Evolutionary conservation across 1,140 invertebrate species (phyloP).

Genomic region (Atopsyche davidsoni): DNA sequence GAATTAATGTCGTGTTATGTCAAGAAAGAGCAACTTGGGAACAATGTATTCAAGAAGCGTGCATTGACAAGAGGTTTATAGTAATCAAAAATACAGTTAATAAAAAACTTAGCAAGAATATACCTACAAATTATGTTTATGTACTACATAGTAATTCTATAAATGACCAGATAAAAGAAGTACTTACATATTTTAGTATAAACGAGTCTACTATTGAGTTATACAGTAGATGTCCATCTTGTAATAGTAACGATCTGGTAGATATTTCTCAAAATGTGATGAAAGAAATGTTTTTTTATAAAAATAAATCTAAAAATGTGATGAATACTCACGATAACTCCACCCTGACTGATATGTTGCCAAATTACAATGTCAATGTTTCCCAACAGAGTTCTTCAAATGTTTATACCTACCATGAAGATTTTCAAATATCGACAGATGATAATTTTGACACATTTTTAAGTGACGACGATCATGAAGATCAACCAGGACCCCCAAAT

Average conservation of each 20-base stretch:
- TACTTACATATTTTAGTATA: constrained; percentile 58
- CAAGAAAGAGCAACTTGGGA: constrained; percentile 47
- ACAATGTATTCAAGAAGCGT: constrained; percentile 46
- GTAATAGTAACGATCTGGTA: constrained; percentile 13
- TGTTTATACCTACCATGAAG: constrained; percentile 7
- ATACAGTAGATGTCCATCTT: constrained; percentile 59
- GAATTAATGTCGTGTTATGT: constrained; percentile 54
- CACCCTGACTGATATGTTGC: no score
- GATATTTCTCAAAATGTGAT: constrained; percentile 3
- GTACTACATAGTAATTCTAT: constrained; percentile 41
- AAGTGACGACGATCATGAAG: constrained; percentile 7
- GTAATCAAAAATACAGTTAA: constrained; percentile 35
- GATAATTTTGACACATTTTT: no score
- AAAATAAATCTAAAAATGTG: constrained; percentile 48
- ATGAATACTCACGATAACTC: constrained; percentile 39
- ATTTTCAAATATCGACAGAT: constrained; percentile 6
- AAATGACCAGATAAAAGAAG: constrained; percentile 52
- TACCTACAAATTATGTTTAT: constrained; percentile 48
- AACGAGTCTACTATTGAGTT: constrained; percentile 53
- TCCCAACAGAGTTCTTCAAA: constrained; percentile 4
- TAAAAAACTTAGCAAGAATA: constrained; percentile 44
- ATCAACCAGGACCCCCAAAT: constrained; percentile 34
- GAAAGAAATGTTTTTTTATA: constrained; percentile 2
- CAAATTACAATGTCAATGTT: constrained; percentile 35
- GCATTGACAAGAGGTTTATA: constrained; percentile 49